These are phyloP conservation scores for Atherinosoma microstoma DNA, from an alignment of 2,797 vertebrate genomes.

Conservation along the genomic window DNA sequence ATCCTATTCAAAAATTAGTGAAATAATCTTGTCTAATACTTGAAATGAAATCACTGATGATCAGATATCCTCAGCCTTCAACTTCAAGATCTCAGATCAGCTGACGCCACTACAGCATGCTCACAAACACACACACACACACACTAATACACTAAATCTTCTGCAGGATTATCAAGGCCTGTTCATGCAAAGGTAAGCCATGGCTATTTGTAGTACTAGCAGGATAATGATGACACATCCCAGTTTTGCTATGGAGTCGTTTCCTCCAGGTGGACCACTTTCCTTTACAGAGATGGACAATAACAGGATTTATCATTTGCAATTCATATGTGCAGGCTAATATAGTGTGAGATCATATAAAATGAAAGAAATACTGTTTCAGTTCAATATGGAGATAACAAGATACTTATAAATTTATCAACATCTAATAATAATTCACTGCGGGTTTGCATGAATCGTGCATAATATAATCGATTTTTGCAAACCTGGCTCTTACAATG, in stretches of 20 bases:
- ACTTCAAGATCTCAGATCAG: constrained; percentile 53
- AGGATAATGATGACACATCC: constrained; percentile 68
- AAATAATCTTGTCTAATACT: background rate
- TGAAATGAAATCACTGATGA: constrained; percentile 1
- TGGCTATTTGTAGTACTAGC: constrained; percentile 74
- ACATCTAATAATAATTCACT: no score
- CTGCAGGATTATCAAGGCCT: constrained; percentile 72
- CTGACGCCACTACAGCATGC: constrained; percentile 54
- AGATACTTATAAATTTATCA: background rate
- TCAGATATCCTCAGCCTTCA: background rate
- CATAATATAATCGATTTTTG: no score
- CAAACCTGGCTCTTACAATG: no score
- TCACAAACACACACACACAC: constrained; percentile 23
- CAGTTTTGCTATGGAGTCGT: constrained; percentile 35
- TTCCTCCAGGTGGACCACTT: constrained; percentile 23
- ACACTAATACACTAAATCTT: constrained; percentile 61
- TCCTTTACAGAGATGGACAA: background rate
- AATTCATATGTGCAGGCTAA: background rate
- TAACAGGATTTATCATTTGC: constrained; percentile 1
- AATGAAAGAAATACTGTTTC: background rate
- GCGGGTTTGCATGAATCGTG: no score
- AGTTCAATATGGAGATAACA: background rate
- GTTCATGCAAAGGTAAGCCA: constrained; percentile 75
- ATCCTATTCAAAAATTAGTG: background rate
- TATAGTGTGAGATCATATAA: no score